These are phyloP conservation scores for Pseudopodoces humilis DNA, from an alignment of 2,113 vertebrate genomes.

Conservation along the genomic window DNA sequence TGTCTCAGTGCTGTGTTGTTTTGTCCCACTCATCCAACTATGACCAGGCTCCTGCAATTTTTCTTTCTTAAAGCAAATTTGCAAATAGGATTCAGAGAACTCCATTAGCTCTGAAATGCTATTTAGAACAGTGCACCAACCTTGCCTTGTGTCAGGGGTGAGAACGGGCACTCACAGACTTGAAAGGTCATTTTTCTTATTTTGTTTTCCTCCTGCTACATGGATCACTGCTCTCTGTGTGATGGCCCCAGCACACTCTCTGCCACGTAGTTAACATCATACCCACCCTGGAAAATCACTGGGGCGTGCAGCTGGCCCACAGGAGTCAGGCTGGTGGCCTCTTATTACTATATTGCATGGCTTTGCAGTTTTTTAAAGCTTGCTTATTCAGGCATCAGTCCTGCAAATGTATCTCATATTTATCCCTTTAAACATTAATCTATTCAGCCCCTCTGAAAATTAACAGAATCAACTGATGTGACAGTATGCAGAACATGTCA, in stretches of 20 bases:
- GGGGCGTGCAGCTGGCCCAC: neutral
- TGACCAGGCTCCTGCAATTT: neutral
- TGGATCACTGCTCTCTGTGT: neutral
- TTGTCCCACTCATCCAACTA: neutral
- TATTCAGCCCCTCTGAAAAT: neutral
- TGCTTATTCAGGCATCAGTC: neutral
- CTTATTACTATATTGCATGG: neutral
- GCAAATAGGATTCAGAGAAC: neutral
- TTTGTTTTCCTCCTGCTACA: neutral
- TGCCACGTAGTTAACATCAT: neutral
- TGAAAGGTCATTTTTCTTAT: constrained; percentile 12
- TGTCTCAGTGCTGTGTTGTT: neutral
- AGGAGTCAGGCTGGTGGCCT: neutral
- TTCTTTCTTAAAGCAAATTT: constrained; percentile 7
- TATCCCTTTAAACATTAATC: neutral
- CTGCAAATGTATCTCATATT: neutral
- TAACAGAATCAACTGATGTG: neutral
- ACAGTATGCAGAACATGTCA: neutral
- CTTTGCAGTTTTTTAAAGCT: neutral
- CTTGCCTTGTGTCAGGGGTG: neutral
- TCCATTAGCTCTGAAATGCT: neutral
- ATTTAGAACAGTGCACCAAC: neutral
- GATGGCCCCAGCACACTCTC: neutral
- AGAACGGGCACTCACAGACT: neutral
- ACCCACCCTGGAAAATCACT: neutral